These are phyloP conservation scores for Axea sp. DNA, from an alignment of 2,888 invertebrate species.

Conservation along the genomic window DNA sequence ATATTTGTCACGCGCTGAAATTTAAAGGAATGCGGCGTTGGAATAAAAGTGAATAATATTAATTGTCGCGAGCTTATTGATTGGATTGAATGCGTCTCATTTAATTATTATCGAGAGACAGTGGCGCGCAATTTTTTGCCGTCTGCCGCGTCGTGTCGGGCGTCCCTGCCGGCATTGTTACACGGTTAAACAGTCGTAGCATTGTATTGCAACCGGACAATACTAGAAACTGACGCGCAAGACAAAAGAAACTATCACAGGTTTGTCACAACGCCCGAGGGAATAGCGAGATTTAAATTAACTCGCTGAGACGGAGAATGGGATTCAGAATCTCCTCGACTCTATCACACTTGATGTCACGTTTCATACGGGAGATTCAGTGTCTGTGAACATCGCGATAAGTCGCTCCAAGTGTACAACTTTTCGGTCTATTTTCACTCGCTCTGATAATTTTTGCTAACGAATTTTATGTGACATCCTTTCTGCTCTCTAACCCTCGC, in stretches of 20 bases:
- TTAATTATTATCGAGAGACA: slow-evolving; percentile 46
- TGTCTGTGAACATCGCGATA: slow-evolving; percentile 52
- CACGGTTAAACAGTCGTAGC: slow-evolving; percentile 55
- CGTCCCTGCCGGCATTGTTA: slow-evolving; percentile 46
- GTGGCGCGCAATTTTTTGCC: slow-evolving; percentile 39
- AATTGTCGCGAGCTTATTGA: slow-evolving; percentile 38
- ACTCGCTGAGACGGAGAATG: slow-evolving; percentile 51
- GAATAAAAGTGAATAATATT: slow-evolving; percentile 37
- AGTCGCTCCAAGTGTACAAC: slow-evolving; percentile 13
- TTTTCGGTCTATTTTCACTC: slow-evolving; percentile 17
- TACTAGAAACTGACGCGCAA: slow-evolving; percentile 55
- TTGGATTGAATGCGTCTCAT: slow-evolving; percentile 34
- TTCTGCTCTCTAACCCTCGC: too few species aligned
- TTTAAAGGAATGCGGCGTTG: slow-evolving; percentile 18
- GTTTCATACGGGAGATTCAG: slow-evolving; percentile 42
- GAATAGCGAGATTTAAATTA: slow-evolving; percentile 63
- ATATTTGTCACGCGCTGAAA: slow-evolving; percentile 39
- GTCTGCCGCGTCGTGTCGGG: slow-evolving; percentile 48
- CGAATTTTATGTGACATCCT: too few species aligned
- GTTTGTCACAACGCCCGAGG: slow-evolving; percentile 64
- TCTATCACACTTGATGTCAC: slow-evolving; percentile 53
- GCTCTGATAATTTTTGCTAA: slow-evolving; percentile 1
- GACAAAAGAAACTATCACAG: slow-evolving; percentile 63
- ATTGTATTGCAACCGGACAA: slow-evolving; percentile 58
- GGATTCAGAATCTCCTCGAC: slow-evolving; percentile 56